Conservation (phyloP, 2,797 vertebrate species). For the Poliocrania exsul region DNA sequence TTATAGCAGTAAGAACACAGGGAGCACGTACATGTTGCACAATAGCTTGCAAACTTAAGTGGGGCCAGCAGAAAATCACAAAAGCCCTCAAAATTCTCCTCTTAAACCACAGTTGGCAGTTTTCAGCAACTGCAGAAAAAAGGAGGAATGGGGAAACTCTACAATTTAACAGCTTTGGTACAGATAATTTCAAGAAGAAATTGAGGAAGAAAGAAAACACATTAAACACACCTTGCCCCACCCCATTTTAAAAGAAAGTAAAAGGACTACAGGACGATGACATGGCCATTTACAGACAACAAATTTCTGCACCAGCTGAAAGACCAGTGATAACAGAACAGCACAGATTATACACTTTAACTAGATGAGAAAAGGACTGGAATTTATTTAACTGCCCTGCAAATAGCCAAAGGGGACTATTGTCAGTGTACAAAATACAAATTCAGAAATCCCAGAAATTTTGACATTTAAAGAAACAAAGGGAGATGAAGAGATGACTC, state of each 20-base stretch:
- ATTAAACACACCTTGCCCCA: not conserved
- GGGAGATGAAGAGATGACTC: not conserved
- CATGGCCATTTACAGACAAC: not conserved
- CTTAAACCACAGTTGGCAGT: slow-evolving; percentile 1
- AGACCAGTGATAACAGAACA: not conserved
- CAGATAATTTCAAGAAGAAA: slow-evolving; percentile 10
- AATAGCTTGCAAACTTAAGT: not conserved
- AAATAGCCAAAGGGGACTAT: not conserved
- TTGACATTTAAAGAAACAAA: not conserved
- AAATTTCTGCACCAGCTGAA: not conserved
- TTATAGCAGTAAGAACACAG: not conserved
- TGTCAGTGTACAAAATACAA: not conserved
- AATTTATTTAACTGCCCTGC: not conserved
- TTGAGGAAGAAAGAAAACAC: not conserved
- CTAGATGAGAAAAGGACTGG: not conserved
- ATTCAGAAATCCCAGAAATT: not conserved
- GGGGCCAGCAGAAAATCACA: not conserved
- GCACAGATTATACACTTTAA: not conserved
- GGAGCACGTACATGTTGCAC: not conserved
- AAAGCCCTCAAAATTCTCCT: not conserved
- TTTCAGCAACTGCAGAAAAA: not conserved
- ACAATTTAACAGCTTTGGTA: not conserved
- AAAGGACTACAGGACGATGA: not conserved
- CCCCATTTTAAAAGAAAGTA: not conserved
- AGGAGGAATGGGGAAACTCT: not conserved